These are phyloP conservation scores for Xestia ashworthii DNA, from an alignment of 2,888 invertebrate species.

Conservation along the genomic window DNA sequence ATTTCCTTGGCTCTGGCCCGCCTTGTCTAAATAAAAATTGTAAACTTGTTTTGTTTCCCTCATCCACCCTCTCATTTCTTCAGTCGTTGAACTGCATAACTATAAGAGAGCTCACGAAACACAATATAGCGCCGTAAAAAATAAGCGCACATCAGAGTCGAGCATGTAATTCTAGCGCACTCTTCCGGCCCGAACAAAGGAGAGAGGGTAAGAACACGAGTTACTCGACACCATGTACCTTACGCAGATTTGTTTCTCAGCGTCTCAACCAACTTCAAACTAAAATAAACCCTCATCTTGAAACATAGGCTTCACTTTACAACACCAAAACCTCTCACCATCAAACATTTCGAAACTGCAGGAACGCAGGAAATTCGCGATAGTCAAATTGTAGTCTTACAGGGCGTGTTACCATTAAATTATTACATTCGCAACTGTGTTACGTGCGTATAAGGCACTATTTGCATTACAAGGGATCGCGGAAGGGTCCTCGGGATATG, in stretches of 20 bases:
- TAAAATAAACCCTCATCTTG: slow-evolving; percentile 80
- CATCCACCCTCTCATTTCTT: slow-evolving; percentile 86
- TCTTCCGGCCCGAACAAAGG: slow-evolving; percentile 90
- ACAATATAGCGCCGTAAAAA: slow-evolving; percentile 90
- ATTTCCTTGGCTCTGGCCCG: slow-evolving; percentile 70
- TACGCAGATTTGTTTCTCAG: slow-evolving; percentile 90
- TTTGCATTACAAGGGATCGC: slow-evolving; percentile 80
- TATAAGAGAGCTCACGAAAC: slow-evolving; percentile 86
- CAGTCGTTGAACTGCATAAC: slow-evolving; percentile 89
- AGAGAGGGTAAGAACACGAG: slow-evolving; percentile 91
- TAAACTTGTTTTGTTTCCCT: slow-evolving; percentile 86
- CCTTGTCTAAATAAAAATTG: slow-evolving; percentile 78
- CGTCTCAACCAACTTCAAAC: slow-evolving; percentile 74
- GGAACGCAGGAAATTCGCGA: slow-evolving; percentile 89
- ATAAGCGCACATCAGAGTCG: slow-evolving; percentile 90
- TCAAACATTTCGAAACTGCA: slow-evolving; percentile 82
- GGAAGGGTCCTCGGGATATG: slow-evolving; percentile 86
- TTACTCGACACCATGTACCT: slow-evolving; percentile 90
- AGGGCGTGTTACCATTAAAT: slow-evolving; percentile 87
- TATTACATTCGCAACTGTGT: slow-evolving; percentile 89
- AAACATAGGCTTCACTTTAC: slow-evolving; percentile 79
- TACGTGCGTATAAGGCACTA: slow-evolving; percentile 84
- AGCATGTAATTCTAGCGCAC: slow-evolving; percentile 91
- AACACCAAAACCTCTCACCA: slow-evolving; percentile 70
- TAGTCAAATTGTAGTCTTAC: slow-evolving; percentile 91